phyloP scores from a whole-genome alignment of 2,888 invertebrate genomes.

The Tethea ocularis region DNA sequence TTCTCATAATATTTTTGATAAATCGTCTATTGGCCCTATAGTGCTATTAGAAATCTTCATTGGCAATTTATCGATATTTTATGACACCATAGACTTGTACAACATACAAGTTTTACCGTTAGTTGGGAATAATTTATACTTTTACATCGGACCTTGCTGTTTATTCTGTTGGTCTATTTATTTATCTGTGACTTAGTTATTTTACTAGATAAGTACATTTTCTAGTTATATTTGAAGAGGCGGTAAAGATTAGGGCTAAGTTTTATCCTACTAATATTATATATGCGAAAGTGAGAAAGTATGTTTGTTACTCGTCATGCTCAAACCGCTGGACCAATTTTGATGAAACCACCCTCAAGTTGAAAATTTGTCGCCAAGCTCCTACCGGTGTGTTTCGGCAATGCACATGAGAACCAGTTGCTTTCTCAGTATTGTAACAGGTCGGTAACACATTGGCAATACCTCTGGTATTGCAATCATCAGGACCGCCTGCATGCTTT shows the following conservation, averaged over 20 bases:
- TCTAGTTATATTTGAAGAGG: not conserved
- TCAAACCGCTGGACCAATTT: no score
- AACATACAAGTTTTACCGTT: conserved; percentile 13
- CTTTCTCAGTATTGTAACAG: no score
- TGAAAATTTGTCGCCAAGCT: no score
- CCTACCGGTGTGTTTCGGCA: no score
- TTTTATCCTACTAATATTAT: no score
- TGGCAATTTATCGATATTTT: conserved; percentile 7
- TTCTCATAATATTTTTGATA: not conserved
- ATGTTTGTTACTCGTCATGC: no score
- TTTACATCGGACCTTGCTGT: conserved; percentile 4
- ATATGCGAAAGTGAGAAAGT: no score
- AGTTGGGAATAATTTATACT: conserved; percentile 12
- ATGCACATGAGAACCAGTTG: no score
- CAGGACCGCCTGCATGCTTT: no score
- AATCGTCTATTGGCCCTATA: not conserved
- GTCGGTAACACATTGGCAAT: no score
- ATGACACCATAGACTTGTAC: conserved; percentile 5
- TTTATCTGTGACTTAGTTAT: conserved; percentile 2
- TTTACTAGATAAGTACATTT: not conserved
- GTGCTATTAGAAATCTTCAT: conserved; percentile 10
- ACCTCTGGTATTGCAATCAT: no score
- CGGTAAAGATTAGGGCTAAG: not conserved
- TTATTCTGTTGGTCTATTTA: not conserved
- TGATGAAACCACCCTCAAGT: no score